phyloP scores from a whole-genome alignment of 2,797 vertebrate genomes.

The Hypotaenidia philippensis region DNA sequence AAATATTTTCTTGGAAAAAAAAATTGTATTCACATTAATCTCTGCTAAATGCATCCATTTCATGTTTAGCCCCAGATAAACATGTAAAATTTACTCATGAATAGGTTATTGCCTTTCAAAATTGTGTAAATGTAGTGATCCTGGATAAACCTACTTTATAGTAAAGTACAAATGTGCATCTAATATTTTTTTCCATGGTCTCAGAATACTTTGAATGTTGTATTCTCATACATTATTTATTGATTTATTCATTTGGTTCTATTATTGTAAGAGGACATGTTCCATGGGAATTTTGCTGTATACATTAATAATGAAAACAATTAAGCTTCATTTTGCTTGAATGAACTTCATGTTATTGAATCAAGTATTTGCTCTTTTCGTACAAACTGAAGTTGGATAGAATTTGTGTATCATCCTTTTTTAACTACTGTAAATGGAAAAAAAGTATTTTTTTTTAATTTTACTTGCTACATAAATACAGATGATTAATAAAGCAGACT shows the following conservation, averaged over 20 bases:
- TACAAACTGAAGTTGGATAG: not conserved
- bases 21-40: not conserved
- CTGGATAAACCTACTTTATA: not conserved
- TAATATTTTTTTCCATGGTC: not conserved
- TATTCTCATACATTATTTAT: not conserved
- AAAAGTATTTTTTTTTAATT: not conserved
- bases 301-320: conserved; percentile 23
- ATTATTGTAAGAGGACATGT: not conserved
- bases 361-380: not conserved
- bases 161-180: not conserved
- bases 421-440: not conserved
- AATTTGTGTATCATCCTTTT: not conserved
- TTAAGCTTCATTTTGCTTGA: conserved; percentile 21
- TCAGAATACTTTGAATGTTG: not conserved
- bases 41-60: not conserved
- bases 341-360: not conserved
- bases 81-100: not conserved
- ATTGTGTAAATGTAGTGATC: not conserved
- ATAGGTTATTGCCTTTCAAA: not conserved
- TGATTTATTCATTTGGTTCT: not conserved
- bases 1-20: not conserved
- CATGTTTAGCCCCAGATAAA: not conserved
- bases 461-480: not conserved
- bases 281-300: not conserved
- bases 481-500: not conserved